Percentiles rank a stretch among this genome's conserved stretches.
Evolutionary conservation across 1,140 invertebrate species (phyloP).

Genomic region (Helicorthomorpha holstii): DNA sequence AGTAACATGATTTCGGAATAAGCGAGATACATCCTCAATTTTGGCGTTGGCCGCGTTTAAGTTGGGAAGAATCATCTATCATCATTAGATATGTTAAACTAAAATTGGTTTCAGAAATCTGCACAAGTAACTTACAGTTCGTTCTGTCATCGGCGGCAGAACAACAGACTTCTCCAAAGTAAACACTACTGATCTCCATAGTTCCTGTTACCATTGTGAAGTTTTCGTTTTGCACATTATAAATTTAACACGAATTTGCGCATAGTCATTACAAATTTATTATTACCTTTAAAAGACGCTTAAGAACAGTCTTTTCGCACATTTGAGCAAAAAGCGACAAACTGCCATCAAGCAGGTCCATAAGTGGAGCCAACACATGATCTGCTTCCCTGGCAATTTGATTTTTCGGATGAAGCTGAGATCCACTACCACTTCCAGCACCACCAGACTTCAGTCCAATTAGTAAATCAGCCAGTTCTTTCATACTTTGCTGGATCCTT

Average conservation of each 20-base stretch:
- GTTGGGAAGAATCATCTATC: conserved; percentile 86
- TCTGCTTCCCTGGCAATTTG: conserved; percentile 76
- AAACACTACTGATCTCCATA: conserved; percentile 99
- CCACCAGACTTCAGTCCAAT: conserved; percentile 78
- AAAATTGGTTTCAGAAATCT: conserved; percentile 17
- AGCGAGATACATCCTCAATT: conserved; percentile 87
- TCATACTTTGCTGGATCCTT: conserved; percentile 83
- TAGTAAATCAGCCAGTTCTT: conserved; percentile 78
- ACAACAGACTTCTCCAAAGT: conserved; percentile 98
- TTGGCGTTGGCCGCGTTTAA: conserved; percentile 92
- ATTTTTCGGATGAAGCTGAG: conserved; percentile 51
- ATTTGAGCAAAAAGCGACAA: conserved; percentile 90
- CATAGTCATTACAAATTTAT: not conserved
- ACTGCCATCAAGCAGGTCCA: conserved; percentile 85
- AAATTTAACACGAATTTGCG: not conserved
- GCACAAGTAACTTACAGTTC: conserved; percentile 68
- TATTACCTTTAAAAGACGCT: conserved; percentile 71
- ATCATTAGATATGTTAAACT: too few relatives aligned
- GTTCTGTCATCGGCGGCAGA: conserved; percentile 93
- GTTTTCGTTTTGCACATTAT: conserved; percentile 8
- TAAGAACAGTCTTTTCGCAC: conserved; percentile 98
- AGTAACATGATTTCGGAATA: conserved; percentile 84
- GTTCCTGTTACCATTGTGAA: conserved; percentile 42
- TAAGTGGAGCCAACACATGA: conserved; percentile 85
- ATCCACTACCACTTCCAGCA: conserved; percentile 41